Conservation (phyloP, 2,888 invertebrate genomes). For the Zele albiditarsus region DNA sequence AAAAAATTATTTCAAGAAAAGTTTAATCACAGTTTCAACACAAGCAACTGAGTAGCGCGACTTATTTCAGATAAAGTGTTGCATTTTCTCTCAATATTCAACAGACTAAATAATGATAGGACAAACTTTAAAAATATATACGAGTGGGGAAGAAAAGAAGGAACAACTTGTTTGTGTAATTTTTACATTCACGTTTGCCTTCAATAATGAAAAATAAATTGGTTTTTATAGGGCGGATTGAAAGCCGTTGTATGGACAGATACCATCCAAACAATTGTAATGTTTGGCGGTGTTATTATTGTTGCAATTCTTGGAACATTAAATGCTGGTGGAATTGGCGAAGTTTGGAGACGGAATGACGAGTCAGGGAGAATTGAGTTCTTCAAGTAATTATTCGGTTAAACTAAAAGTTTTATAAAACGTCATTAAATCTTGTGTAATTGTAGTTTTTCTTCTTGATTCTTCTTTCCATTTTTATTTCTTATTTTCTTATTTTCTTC, state of each 20-base stretch:
- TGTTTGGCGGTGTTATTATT: slow-evolving; percentile 81
- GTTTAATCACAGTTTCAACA: no score
- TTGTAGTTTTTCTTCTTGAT: slow-evolving; percentile 3
- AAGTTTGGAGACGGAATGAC: slow-evolving; percentile 78
- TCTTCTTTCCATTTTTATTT: background rate
- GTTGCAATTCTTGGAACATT: slow-evolving; percentile 80
- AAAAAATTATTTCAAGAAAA: no score
- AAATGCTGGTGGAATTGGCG: slow-evolving; percentile 78
- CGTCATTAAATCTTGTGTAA: slow-evolving; percentile 35
- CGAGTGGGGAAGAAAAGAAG: no score
- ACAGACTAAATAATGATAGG: no score
- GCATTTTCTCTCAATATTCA: no score
- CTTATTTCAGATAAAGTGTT: no score
- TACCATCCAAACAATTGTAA: slow-evolving; percentile 82
- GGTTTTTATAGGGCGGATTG: slow-evolving; percentile 79
- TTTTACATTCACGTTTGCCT: background rate
- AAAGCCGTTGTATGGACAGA: slow-evolving; percentile 90
- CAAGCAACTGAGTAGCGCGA: no score
- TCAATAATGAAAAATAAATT: slow-evolving; percentile 10
- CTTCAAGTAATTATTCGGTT: slow-evolving; percentile 78
- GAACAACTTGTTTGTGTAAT: no score
- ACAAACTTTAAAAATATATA: no score
- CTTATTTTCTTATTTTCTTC: no score
- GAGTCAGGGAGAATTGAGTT: slow-evolving; percentile 81
- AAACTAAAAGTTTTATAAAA: slow-evolving; percentile 30